Evolutionary conservation across 1,140 invertebrate species (phyloP).

Genomic region (Cryptotermes secundus): DNA sequence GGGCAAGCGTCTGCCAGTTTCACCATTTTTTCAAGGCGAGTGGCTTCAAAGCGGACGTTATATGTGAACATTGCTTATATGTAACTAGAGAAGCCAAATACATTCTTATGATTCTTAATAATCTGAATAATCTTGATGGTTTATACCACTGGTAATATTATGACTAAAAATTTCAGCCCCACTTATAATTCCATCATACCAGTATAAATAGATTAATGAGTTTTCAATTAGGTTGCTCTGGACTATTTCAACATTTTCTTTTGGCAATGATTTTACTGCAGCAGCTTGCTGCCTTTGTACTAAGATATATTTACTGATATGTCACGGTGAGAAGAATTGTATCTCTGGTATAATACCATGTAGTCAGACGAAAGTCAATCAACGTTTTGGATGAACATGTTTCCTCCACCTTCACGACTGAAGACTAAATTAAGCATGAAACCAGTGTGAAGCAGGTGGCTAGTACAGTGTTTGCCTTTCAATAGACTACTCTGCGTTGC

Average conservation of each 20-base stretch:
- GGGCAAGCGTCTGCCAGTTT: neutral
- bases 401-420: no score
- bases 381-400: no score
- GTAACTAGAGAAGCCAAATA: neutral
- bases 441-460: no score
- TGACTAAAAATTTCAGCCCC: neutral
- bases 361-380: no score
- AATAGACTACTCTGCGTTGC: no score
- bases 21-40: slow-evolving; percentile 8
- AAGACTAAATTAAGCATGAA: no score
- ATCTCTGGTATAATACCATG: no score
- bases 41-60: neutral
- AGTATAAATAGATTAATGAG: neutral
- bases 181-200: neutral
- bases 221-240: neutral
- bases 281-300: neutral
- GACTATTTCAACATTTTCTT: neutral
- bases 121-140: neutral
- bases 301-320: neutral
- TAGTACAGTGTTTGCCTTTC: no score
- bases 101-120: neutral
- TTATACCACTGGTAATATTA: neutral
- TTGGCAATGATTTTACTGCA: neutral
- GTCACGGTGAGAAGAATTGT: no score
- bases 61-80: neutral